Conservation (phyloP, 2,888 invertebrate species). For the Lasioglossum leucozonium region DNA sequence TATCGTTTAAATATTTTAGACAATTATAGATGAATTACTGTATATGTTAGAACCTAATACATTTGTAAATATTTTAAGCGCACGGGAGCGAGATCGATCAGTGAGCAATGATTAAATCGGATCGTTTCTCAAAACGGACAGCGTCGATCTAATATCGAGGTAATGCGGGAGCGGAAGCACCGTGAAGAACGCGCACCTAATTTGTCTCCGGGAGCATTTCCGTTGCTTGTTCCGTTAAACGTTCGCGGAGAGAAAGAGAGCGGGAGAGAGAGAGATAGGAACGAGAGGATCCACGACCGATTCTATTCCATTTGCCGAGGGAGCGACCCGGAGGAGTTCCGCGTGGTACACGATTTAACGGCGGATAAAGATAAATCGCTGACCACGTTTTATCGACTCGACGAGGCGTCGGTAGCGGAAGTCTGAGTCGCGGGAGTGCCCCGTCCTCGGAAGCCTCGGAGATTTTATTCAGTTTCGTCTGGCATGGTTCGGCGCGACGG, state of each 20-base stretch:
- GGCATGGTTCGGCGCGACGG: constrained; percentile 42
- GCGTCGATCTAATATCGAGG: constrained; percentile 3
- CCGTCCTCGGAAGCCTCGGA: constrained; percentile 12
- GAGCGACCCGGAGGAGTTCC: constrained; percentile 27
- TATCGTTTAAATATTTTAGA: no score
- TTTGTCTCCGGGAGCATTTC: constrained; percentile 27
- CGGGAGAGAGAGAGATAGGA: no score
- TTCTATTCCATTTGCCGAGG: constrained; percentile 38
- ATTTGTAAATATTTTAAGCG: no score
- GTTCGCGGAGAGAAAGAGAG: constrained; percentile 3
- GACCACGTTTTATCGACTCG: constrained; percentile 50
- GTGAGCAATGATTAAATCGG: background rate
- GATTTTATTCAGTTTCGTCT: constrained; percentile 57
- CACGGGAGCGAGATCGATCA: background rate
- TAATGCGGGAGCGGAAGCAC: background rate
- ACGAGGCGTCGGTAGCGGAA: constrained; percentile 53
- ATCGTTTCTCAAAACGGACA: constrained; percentile 10
- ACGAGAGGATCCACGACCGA: background rate
- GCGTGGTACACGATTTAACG: constrained; percentile 31
- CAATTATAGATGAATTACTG: no score
- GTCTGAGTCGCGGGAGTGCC: constrained; percentile 24
- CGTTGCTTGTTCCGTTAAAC: constrained; percentile 26
- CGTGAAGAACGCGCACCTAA: constrained; percentile 15
- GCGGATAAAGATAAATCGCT: constrained; percentile 56
- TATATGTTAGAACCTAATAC: no score